Evolutionary conservation across 2,113 vertebrate genomes (phyloP), one percentile per base, ranked within the genome.

Genomic region (Hypocryptadius cinnamomeus): DNA sequence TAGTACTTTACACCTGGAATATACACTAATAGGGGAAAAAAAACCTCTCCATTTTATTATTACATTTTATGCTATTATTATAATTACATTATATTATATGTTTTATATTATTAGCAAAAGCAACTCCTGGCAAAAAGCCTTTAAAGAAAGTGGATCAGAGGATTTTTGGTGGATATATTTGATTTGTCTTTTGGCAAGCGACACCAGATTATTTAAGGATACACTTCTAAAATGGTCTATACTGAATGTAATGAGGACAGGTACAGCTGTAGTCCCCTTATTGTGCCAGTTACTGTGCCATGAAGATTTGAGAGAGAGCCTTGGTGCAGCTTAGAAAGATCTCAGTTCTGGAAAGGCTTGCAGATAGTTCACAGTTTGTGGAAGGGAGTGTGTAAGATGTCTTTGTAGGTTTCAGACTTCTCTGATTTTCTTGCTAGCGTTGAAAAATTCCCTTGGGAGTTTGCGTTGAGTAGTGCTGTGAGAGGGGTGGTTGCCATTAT

Each of bases 101-200:
- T 85, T 59, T 50, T 44, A 25, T 87, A 47, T 72, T 90, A 85
- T 73, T 95, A 96, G 70, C 77, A 95, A 96, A 96, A 93, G 44
- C 69, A 85, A 53, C 37, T 28, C 54, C 51, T 96, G 95, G 90
- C 88, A 95, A 78, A 93, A 91, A 87, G 79, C 74, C 91, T 72
- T 94, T 74, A 89, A 86, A 96, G 65, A 94, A 92, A 90, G 90
- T 88, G 92, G 87, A 96, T 53, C 68, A 95, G 63, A 76, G 73
- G 83, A 85, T 92, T 90, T 97, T 87, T 94, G 95, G 56, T 66
- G 54, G 66, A 85, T 92, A 73, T 61, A 77, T 83, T 95, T 93
- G 96, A 84, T 97, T 94, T 93, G 35, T 96, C 83, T 90, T 95
- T 95, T 95, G 95, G 89, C 95, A 95, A 94, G 87, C 25, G 79